A percentile compares a stretch with the other conserved stretches of the same genome.
These are phyloP conservation scores for Smittia aterrima DNA, from an alignment of 2,888 invertebrate species.

Conservation along the genomic window DNA sequence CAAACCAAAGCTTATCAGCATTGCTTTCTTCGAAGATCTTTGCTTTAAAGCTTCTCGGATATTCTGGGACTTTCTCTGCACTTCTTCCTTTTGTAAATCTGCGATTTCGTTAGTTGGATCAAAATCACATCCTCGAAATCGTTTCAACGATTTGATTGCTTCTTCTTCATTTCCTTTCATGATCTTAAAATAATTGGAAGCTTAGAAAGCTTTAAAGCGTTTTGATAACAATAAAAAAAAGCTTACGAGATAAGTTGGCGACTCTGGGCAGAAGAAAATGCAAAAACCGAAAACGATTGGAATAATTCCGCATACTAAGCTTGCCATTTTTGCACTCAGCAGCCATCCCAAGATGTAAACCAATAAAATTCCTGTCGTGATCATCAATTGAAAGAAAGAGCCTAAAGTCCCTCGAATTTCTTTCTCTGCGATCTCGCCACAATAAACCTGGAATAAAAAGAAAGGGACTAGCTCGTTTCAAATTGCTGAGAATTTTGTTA, in stretches of 20 bases:
- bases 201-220: not conserved
- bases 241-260: conserved; percentile 72
- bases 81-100: conserved; percentile 59
- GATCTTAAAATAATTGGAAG: not conserved
- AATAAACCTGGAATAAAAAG: conserved; percentile 55
- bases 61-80: conserved; percentile 58
- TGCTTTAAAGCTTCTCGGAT: conserved; percentile 60
- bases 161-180: conserved; percentile 62
- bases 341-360: conserved; percentile 64
- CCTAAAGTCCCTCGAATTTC: conserved; percentile 80
- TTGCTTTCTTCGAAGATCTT: conserved; percentile 53
- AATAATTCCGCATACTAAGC: conserved; percentile 49
- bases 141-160: conserved; percentile 67
- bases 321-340: conserved; percentile 48
- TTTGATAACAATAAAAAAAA: no score
- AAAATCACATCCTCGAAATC: conserved; percentile 71
- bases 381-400: conserved; percentile 82
- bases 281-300: conserved; percentile 66
- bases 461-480: not conserved
- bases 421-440: conserved; percentile 81
- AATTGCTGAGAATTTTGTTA: not conserved
- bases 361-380: conserved; percentile 78
- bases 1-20: conserved; percentile 66
- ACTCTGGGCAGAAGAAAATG: conserved; percentile 84
- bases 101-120: conserved; percentile 65